These are phyloP conservation scores for Eolophus roseicapilla DNA, from an alignment of 2,113 vertebrate genomes.

Conservation along the genomic window DNA sequence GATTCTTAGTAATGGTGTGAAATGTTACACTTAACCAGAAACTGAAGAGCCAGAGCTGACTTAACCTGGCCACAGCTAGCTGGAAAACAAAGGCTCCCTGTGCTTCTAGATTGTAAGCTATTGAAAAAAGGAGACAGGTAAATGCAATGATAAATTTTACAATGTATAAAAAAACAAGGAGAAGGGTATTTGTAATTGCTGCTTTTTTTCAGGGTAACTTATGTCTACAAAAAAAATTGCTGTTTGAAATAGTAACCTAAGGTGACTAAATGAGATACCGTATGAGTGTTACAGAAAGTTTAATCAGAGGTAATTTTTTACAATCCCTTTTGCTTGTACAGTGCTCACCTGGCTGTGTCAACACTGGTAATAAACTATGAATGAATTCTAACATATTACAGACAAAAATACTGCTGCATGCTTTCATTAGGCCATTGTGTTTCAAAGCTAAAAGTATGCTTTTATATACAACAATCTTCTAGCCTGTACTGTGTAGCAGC, in stretches of 20 bases:
- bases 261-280: slow-evolving; percentile 70
- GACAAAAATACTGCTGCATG: slow-evolving; percentile 76
- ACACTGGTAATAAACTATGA: slow-evolving; percentile 77
- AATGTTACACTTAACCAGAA: slow-evolving; percentile 72
- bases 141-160: slow-evolving; percentile 59
- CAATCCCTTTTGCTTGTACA: slow-evolving; percentile 76
- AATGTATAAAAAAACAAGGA: slow-evolving; percentile 40
- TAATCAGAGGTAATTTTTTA: slow-evolving; percentile 72
- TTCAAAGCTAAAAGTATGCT: slow-evolving; percentile 72
- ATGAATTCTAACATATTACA: slow-evolving; percentile 63
- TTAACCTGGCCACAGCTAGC: slow-evolving; percentile 66
- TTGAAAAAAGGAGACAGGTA: slow-evolving; percentile 69
- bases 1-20: slow-evolving; percentile 60
- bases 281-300: slow-evolving; percentile 68
- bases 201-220: slow-evolving; percentile 85
- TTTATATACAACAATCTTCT: slow-evolving; percentile 59
- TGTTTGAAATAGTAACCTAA: slow-evolving; percentile 77
- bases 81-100: slow-evolving; percentile 75
- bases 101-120: slow-evolving; percentile 75
- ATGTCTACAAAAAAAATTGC: slow-evolving; percentile 69
- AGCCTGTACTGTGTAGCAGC: slow-evolving; percentile 66
- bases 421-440: slow-evolving; percentile 71
- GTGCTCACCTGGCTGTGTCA: slow-evolving; percentile 73
- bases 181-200: slow-evolving; percentile 80
- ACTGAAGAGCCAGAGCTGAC: slow-evolving; percentile 75